Evolutionary conservation across 2,797 vertebrate genomes (phyloP).

Genomic region (Acanthornis magna): DNA sequence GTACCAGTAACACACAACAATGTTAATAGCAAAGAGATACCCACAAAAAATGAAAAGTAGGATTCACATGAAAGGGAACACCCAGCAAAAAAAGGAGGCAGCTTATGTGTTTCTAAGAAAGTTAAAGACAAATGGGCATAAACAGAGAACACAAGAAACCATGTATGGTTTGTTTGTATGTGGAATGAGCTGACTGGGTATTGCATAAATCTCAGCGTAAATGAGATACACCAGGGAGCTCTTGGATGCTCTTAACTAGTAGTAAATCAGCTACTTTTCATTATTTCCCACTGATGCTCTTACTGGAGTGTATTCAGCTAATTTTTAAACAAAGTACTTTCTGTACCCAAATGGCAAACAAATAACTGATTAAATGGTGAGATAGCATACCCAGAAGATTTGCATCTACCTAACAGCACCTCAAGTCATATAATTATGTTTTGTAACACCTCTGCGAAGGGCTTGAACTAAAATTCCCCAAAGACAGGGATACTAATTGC

Average conservation of each 20-base stretch:
- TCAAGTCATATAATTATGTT: conserved; percentile 14
- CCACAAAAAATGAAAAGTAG: neutral
- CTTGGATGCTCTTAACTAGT: neutral
- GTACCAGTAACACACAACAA: neutral
- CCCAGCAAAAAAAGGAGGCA: neutral
- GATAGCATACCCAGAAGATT: conserved; percentile 30
- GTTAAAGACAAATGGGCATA: neutral
- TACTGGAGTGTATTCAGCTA: neutral
- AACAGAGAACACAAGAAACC: neutral
- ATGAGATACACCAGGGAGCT: neutral
- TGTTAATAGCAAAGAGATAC: neutral
- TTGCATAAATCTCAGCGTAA: neutral
- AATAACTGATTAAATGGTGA: conserved; percentile 46
- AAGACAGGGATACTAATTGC: neutral
- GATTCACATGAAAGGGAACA: conserved; percentile 3
- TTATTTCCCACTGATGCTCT: neutral
- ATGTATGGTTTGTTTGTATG: neutral
- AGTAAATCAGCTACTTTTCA: neutral
- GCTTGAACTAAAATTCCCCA: neutral
- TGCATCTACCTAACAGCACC: conserved; percentile 22
- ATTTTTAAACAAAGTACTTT: conserved; percentile 22
- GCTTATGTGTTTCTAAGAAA: neutral
- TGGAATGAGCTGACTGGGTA: neutral
- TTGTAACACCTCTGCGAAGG: neutral
- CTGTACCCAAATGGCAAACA: conserved; percentile 37